A percentile compares a stretch with the other conserved stretches of the same genome.
phyloP scores from a whole-genome alignment of 2,888 invertebrate genomes.

The Epiblema foenella region DNA sequence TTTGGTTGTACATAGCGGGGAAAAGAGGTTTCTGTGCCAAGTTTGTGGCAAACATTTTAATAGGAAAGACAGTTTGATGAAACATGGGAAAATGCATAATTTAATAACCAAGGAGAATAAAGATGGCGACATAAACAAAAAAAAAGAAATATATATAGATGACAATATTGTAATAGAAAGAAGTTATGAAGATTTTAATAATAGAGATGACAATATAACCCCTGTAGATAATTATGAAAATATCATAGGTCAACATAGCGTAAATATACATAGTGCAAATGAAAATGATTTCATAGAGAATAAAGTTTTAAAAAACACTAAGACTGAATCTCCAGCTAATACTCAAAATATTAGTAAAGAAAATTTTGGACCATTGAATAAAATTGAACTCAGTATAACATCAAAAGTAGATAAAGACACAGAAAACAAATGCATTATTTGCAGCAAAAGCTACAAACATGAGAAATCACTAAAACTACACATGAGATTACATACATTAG shows the following conservation, averaged over 20 bases:
- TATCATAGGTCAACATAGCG: not conserved
- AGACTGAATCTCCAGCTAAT: not conserved
- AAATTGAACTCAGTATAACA: not conserved
- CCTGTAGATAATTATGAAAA: not conserved
- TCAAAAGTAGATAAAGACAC: not conserved
- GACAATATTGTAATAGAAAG: not conserved
- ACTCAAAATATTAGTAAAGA: not conserved
- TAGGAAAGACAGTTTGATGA: conserved; percentile 38
- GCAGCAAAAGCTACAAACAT: conserved; percentile 36
- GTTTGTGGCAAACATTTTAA: conserved; percentile 44
- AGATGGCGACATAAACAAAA: not conserved
- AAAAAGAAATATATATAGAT: not conserved
- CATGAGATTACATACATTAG: conserved; percentile 39
- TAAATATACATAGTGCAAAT: not conserved
- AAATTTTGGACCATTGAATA: conserved; percentile 1
- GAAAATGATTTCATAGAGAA: not conserved
- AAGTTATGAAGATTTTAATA: not conserved
- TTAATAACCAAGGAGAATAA: not conserved
- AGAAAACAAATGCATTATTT: conserved; percentile 5
- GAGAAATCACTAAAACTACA: conserved; percentile 42
- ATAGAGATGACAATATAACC: not conserved
- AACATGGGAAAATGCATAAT: conserved; percentile 39
- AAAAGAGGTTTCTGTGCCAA: conserved; percentile 43
- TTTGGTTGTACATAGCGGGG: conserved; percentile 28
- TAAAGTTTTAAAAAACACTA: conserved; percentile 3